Evolutionary conservation across 2,113 vertebrate species (phyloP), one percentile per base, ranked within the genome.

Genomic region (Myotis lucifugus): DNA sequence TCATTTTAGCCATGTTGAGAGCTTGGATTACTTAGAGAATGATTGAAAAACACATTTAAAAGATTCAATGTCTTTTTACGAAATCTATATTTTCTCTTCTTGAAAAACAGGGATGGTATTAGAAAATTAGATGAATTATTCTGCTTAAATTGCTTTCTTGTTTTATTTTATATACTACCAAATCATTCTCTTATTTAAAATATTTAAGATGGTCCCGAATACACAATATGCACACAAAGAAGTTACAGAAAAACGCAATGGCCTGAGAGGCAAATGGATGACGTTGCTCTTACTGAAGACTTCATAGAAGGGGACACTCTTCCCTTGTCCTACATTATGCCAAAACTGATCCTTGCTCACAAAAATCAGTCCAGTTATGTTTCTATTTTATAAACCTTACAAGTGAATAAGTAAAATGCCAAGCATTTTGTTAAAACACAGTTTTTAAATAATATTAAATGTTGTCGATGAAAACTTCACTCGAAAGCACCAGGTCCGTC

Each of bases 381-480:
- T 78, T 82, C 59, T 59, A n/a, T 34, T 72, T 90, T 59, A 48
- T 9, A 56, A 92, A 42, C 46, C 0, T 54, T 64, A 88, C 17
- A 42, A 37, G 34, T 77, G 29, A 88, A 42, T 61, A 90, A 74
- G 21, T 85, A 72, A 91, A 92, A 88, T 66, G 21, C 61, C 25
- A 88, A 23, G 19, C 50, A 15, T 25, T 84, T 77, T 88, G 54
- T 69, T 85, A 56, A 87, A 78, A 54, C 81, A 1, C 10, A 46
- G 48, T 50, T 85, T 84, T 32, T 6, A 78, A 94, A 77, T 87
- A 23, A 69, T 46, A 86, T 84, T 72, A 85, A 95, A 87, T 46
- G 70, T 84, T 72, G 79, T 90, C 46, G 91, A 13, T 83, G 73
- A 78, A 96, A 88, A 87, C 46, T 66, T 87, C 85, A 89, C 46